Evolutionary conservation across 2,797 vertebrate species (phyloP).

Genomic region (Sparus aurata): DNA sequence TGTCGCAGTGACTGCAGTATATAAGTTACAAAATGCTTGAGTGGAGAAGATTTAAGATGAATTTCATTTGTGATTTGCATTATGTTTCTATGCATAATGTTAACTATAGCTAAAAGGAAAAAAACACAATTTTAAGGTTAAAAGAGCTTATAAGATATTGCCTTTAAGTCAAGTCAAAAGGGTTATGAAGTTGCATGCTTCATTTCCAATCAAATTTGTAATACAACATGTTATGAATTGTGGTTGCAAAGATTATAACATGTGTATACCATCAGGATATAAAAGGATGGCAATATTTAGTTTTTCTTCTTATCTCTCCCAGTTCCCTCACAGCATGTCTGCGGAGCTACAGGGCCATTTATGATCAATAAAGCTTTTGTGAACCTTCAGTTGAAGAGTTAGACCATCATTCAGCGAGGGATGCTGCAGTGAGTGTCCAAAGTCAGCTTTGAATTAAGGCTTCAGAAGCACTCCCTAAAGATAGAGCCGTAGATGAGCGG

Average conservation of each 20-base stretch:
- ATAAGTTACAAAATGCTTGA: neutral
- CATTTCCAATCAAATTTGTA: neutral
- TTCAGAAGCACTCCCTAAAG: conserved; percentile 1
- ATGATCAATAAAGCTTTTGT: neutral
- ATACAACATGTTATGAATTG: neutral
- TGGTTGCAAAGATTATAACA: neutral
- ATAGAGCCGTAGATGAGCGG: neutral
- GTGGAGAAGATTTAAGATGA: neutral
- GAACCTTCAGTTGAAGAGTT: neutral
- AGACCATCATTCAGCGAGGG: neutral
- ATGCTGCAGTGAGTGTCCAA: neutral
- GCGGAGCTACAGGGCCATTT: neutral
- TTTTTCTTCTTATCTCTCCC: neutral
- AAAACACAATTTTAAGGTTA: neutral
- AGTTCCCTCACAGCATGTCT: neutral
- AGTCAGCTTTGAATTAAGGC: conserved; percentile 13
- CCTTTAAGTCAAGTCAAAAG: neutral
- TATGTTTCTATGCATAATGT: neutral
- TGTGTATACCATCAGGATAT: neutral
- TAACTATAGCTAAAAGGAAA: neutral
- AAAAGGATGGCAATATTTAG: neutral
- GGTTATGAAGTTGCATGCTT: neutral
- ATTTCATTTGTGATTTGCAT: neutral
- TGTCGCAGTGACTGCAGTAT: neutral
- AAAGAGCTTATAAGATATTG: too few species aligned